phyloP scores from a whole-genome alignment of 2,113 vertebrate species.

The Maccullochella peelii region DNA sequence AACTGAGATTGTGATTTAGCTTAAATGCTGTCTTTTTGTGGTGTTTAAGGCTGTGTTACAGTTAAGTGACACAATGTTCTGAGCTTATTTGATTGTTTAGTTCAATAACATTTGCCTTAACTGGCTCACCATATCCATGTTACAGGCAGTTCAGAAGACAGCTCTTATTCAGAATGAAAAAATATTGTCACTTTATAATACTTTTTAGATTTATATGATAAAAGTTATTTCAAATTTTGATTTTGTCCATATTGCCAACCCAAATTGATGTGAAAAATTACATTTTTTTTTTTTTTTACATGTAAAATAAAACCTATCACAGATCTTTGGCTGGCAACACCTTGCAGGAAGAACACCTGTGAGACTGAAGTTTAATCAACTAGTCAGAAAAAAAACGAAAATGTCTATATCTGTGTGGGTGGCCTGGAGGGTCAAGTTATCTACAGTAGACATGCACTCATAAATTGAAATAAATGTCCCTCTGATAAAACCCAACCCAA shows the following conservation, averaged over 20 bases:
- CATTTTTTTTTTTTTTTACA: neutral
- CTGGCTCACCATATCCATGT: neutral
- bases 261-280: neutral
- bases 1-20: neutral
- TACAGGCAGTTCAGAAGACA: neutral
- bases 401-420: constrained; percentile 8
- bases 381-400: constrained; percentile 15
- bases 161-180: too few relatives aligned
- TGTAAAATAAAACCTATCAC: neutral
- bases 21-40: neutral
- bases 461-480: constrained; percentile 54
- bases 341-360: neutral
- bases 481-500: constrained; percentile 36
- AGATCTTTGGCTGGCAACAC: neutral
- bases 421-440: constrained; percentile 17
- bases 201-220: neutral
- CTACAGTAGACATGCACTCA: constrained; percentile 19
- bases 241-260: too few relatives aligned
- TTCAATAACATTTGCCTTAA: neutral
- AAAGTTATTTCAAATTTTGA: neutral
- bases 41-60: neutral
- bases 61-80: neutral
- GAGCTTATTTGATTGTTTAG: neutral
- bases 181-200: neutral
- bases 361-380: constrained; percentile 25